phyloP scores from a whole-genome alignment of 2,888 invertebrate genomes.

The Plusia festucae region DNA sequence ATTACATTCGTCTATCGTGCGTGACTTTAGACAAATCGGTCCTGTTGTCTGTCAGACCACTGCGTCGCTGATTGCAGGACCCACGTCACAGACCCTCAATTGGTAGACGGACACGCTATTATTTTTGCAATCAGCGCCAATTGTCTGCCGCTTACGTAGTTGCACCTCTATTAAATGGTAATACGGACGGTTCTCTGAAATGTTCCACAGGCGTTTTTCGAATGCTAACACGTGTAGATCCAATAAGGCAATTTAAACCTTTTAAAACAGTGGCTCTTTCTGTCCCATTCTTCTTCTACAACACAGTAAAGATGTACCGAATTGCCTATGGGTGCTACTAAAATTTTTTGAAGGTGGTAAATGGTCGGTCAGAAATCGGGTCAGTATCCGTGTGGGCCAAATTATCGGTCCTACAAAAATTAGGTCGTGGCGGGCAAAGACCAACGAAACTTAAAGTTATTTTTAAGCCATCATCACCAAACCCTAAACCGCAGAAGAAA shows the following conservation, averaged over 20 bases:
- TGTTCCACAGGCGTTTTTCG: slow-evolving; percentile 54
- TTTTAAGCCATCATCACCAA: too few relatives aligned
- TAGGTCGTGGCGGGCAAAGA: too few relatives aligned
- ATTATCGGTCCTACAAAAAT: too few relatives aligned
- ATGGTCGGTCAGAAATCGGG: too few relatives aligned
- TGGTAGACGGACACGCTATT: slow-evolving; percentile 75
- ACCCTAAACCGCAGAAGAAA: neutral
- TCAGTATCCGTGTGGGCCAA: too few relatives aligned
- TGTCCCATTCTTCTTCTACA: too few relatives aligned
- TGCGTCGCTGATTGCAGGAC: slow-evolving; percentile 46
- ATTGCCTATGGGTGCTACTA: too few relatives aligned
- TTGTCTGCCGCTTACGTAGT: slow-evolving; percentile 65
- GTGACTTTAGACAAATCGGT: slow-evolving; percentile 27
- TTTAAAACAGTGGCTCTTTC: too few relatives aligned
- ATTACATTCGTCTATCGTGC: slow-evolving; percentile 28
- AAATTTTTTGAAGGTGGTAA: too few relatives aligned
- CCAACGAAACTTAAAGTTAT: too few relatives aligned
- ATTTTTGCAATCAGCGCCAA: slow-evolving; percentile 82
- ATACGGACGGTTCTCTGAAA: slow-evolving; percentile 20
- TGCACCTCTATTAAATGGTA: slow-evolving; percentile 42
- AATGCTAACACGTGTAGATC: slow-evolving; percentile 9
- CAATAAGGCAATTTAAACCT: too few relatives aligned
- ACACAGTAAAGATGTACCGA: too few relatives aligned
- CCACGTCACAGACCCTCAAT: slow-evolving; percentile 69
- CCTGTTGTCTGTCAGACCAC: slow-evolving; percentile 22